Percentiles rank a stretch among this genome's conserved stretches.
Conservation (phyloP, 2,797 vertebrate species). For the Mycteria americana region DNA sequence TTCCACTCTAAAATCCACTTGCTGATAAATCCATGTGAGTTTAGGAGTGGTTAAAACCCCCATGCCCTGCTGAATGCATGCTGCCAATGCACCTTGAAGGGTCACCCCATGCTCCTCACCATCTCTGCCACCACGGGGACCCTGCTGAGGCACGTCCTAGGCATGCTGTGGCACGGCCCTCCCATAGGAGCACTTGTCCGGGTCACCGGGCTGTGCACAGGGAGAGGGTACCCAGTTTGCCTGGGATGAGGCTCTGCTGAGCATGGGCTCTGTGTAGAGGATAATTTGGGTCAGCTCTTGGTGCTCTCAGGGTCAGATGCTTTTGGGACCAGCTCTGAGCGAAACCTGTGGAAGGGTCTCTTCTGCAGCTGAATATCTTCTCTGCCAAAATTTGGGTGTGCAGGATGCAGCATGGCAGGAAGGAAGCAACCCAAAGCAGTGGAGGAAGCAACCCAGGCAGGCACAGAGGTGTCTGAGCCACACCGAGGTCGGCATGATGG, state of each 20-base stretch:
- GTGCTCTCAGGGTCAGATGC: background rate
- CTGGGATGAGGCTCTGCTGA: background rate
- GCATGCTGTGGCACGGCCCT: background rate
- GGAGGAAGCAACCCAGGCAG: background rate
- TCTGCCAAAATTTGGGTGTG: background rate
- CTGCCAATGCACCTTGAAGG: background rate
- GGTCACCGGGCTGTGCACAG: background rate
- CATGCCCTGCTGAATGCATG: fast-evolving
- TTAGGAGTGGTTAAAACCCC: background rate
- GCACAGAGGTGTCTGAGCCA: background rate
- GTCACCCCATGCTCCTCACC: background rate
- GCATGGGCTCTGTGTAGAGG: background rate
- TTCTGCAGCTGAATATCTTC: background rate
- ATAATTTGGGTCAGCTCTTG: background rate
- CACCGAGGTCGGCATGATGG: background rate
- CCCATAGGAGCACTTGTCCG: fast-evolving
- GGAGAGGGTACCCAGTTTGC: background rate
- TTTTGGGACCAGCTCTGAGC: background rate
- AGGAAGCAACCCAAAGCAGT: background rate
- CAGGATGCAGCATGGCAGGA: background rate
- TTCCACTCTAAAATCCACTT: background rate
- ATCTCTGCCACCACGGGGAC: background rate
- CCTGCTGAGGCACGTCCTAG: background rate
- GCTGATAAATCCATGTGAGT: background rate
- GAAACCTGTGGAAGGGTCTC: background rate